Percentiles rank a stretch among this genome's conserved stretches.
These are phyloP conservation scores for Geodia barretti DNA, from an alignment of 37 sponge, comb jelly and placozoan genomes.

Conservation along the genomic window DNA sequence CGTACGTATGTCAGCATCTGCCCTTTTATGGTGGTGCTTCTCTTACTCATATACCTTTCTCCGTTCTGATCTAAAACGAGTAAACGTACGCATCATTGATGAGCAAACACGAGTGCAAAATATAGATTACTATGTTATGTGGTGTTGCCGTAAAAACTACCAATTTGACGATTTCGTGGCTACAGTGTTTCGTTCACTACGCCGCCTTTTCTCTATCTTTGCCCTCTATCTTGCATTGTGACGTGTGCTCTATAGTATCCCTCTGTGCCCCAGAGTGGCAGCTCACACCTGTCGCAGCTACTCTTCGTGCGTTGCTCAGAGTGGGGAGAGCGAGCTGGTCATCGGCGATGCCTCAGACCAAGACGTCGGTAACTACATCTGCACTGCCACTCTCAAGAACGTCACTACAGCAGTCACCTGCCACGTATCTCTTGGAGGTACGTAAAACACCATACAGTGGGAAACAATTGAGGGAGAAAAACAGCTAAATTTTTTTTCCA, in stretches of 20 bases:
- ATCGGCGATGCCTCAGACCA: conserved; percentile 3
- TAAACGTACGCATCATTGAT: too few relatives aligned
- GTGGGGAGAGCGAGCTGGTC: conserved; percentile 25
- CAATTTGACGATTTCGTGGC: too few relatives aligned
- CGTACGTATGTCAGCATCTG: background rate
- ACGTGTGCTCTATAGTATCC: background rate
- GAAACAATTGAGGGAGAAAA: background rate
- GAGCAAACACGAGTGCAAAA: too few relatives aligned
- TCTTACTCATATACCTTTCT: too few relatives aligned
- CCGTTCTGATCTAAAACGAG: too few relatives aligned
- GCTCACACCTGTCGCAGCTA: conserved; percentile 7
- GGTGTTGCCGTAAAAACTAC: too few relatives aligned
- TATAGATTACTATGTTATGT: too few relatives aligned
- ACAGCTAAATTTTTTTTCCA: background rate
- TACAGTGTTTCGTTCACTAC: too few relatives aligned
- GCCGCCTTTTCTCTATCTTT: too few relatives aligned
- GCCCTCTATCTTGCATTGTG: background rate
- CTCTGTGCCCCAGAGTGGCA: background rate
- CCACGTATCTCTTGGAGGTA: conserved; percentile 54
- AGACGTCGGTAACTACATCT: conserved; percentile 53
- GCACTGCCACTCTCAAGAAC: conserved; percentile 21
- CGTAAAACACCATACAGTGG: background rate
- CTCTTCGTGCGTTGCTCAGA: background rate
- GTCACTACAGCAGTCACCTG: conserved; percentile 19
- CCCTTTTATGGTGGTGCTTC: too few relatives aligned